phyloP scores from a whole-genome alignment of 2,888 invertebrate species.

The Leptarthrus brevirostris region DNA sequence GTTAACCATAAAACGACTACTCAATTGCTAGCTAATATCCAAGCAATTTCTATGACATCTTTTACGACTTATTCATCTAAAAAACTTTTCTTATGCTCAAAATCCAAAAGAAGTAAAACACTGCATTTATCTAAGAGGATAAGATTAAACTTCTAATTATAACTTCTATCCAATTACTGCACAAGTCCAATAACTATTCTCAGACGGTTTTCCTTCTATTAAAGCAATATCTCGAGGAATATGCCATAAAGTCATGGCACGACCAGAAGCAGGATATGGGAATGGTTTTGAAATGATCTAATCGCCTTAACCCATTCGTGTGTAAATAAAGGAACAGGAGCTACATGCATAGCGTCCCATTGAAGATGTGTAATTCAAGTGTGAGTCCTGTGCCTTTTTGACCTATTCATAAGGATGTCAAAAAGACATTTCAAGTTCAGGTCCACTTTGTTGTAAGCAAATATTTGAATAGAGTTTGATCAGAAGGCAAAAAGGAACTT shows the following conservation, averaged over 20 bases:
- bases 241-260: not conserved
- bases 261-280: not conserved
- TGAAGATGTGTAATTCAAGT: slow-evolving; percentile 10
- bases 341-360: not conserved
- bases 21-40: no score
- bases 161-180: no score
- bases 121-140: no score
- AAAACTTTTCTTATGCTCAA: no score
- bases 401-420: slow-evolving; percentile 35
- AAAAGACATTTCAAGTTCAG: slow-evolving; percentile 40
- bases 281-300: slow-evolving; percentile 10
- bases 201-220: no score
- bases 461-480: slow-evolving; percentile 35
- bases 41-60: no score
- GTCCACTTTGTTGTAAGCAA: slow-evolving; percentile 39
- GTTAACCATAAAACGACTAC: no score
- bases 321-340: slow-evolving; percentile 12
- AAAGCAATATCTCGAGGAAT: not conserved
- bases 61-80: no score
- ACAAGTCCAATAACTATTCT: no score
- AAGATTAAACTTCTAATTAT: no score
- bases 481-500: slow-evolving; percentile 12
- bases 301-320: slow-evolving; percentile 35
- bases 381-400: slow-evolving; percentile 12
- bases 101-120: no score